These are phyloP conservation scores for Zaprionus ornatus DNA, from an alignment of 1,140 invertebrate species.

Conservation along the genomic window DNA sequence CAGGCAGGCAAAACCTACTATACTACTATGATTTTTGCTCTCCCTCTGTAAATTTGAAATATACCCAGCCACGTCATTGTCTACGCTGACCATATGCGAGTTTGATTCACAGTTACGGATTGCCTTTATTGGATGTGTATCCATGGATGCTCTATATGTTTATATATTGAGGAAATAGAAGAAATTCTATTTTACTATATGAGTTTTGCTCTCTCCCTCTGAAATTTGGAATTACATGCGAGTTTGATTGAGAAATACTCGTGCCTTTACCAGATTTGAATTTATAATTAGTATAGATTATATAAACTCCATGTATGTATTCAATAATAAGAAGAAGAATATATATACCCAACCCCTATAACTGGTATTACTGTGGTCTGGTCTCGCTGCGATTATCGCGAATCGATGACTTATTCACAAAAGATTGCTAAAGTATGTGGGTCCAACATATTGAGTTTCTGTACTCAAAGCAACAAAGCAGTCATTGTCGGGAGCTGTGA, in stretches of 20 bases:
- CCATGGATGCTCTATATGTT: too few relatives aligned
- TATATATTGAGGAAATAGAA: too few relatives aligned
- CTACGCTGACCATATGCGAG: background rate
- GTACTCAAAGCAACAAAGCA: background rate
- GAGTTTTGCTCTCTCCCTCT: too few relatives aligned
- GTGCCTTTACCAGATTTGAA: too few relatives aligned
- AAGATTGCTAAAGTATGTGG: background rate
- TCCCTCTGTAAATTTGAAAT: background rate
- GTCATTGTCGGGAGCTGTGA: background rate
- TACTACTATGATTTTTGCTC: background rate
- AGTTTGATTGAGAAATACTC: too few relatives aligned
- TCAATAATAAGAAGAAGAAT: too few relatives aligned
- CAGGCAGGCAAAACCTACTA: constrained; percentile 22
- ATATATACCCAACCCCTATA: background rate
- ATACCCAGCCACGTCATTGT: background rate
- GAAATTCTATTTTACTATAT: too few relatives aligned
- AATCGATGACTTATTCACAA: background rate
- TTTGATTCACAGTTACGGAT: too few relatives aligned
- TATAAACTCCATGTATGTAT: too few relatives aligned
- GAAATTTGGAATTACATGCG: too few relatives aligned
- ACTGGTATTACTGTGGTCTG: background rate
- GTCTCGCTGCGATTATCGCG: background rate
- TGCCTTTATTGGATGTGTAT: too few relatives aligned
- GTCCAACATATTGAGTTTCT: background rate
- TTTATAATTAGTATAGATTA: too few relatives aligned